Percentiles rank a stretch among this genome's conserved stretches.
These are phyloP conservation scores for Cyanoramphus novaezelandiae DNA, from an alignment of 2,113 vertebrate genomes.

Conservation along the genomic window DNA sequence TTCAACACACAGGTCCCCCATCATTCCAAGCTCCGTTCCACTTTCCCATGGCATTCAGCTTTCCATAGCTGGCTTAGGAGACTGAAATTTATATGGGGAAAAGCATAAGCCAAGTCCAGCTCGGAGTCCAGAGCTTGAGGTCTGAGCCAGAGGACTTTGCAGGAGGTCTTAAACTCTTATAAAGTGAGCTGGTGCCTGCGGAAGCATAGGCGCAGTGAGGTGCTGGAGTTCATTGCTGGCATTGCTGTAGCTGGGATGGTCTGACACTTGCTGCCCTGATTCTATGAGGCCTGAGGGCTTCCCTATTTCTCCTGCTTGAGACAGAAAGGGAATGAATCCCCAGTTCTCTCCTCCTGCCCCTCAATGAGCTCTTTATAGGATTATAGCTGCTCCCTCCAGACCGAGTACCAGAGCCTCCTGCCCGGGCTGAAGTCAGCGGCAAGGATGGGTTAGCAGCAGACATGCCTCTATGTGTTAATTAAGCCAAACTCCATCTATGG, in stretches of 20 bases:
- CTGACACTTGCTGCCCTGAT: not conserved
- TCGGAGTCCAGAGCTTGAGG: not conserved
- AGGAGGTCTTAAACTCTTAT: not conserved
- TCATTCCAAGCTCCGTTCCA: not conserved
- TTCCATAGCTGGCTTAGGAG: not conserved
- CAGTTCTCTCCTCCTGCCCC: not conserved
- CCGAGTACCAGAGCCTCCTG: not conserved
- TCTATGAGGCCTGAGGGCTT: not conserved
- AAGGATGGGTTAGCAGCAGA: not conserved
- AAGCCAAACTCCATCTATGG: not conserved
- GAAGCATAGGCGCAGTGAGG: fast-evolving
- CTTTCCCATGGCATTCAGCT: not conserved
- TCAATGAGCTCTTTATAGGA: not conserved
- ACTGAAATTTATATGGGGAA: not conserved
- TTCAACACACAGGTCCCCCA: not conserved
- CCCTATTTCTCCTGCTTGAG: not conserved
- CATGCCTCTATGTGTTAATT: slow-evolving; percentile 40
- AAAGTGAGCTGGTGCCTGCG: not conserved
- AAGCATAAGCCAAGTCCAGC: not conserved
- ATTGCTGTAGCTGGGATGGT: fast-evolving
- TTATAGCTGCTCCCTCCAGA: not conserved
- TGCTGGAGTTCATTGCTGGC: not conserved
- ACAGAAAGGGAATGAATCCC: not conserved
- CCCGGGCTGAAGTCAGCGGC: not conserved
- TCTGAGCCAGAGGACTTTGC: not conserved